A percentile compares a stretch with the other conserved stretches of the same genome.
These are phyloP conservation scores for Perithous albicinctus DNA, from an alignment of 2,888 invertebrate species.

Conservation along the genomic window DNA sequence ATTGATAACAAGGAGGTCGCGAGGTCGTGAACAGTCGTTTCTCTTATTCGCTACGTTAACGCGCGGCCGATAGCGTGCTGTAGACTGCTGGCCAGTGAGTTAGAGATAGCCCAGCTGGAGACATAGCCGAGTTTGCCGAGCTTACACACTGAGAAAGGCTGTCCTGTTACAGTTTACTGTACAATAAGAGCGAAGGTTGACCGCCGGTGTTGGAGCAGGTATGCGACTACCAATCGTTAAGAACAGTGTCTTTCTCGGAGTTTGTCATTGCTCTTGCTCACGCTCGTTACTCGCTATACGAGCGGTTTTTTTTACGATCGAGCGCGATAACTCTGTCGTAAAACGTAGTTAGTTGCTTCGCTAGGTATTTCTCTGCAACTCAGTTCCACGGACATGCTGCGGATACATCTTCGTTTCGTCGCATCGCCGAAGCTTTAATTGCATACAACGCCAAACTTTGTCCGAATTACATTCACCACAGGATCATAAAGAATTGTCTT, in stretches of 20 bases:
- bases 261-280: conserved; percentile 63
- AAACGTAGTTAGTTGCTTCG: conserved; percentile 66
- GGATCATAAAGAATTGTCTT: conserved; percentile 14
- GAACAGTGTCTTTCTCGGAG: conserved; percentile 65
- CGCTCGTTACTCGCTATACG: conserved; percentile 72
- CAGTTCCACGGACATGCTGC: conserved; percentile 49
- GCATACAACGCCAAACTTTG: conserved; percentile 32
- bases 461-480: conserved; percentile 43
- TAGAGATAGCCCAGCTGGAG: conserved; percentile 50
- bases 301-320: conserved; percentile 70
- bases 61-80: conserved; percentile 49
- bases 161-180: background rate
- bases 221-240: conserved; percentile 62
- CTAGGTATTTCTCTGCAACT: conserved; percentile 51
- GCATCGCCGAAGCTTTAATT: conserved; percentile 57
- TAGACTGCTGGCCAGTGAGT: conserved; percentile 46
- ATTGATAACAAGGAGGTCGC: conserved; percentile 62
- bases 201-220: conserved; percentile 33
- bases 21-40: conserved; percentile 57
- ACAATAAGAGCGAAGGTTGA: conserved; percentile 42
- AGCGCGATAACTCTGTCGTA: conserved; percentile 71
- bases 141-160: conserved; percentile 12
- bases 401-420: conserved; percentile 56
- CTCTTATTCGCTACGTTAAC: conserved; percentile 63
- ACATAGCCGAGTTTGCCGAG: conserved; percentile 27